Base-by-base conservation (phyloP, 2,888 invertebrate genomes). In the Argyra leucocephala region DNA sequence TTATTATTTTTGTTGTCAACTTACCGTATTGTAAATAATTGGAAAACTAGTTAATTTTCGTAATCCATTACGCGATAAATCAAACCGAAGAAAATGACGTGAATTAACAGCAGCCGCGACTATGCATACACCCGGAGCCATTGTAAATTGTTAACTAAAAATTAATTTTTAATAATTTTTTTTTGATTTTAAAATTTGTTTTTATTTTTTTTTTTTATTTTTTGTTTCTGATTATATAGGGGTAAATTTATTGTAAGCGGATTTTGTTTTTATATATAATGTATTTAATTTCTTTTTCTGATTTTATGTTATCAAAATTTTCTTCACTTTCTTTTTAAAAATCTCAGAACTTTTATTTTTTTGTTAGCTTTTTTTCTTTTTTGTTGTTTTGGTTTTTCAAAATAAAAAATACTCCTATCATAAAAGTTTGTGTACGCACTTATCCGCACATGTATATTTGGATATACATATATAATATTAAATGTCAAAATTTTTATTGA, bases 41-140 rank as follows among this genome's bases (percentile, higher is more conserved):
- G 48, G 15, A 48, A 15, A 48, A 48, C 48, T 48, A 10, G 37
- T 37, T 10, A 48, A 48, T 48, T 48, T 48, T 48, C 48, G 48
- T 48, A 48, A 48, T 48, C 48, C 48, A 48, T n/a, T 48, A 48
- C 48, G 15, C 48, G 48, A 48, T 15, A 15, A 48, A 48, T 48
- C 48, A 48, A 18, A 48, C 4, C 48, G 48, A 48, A 48, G 15
- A n/a, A 48, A 48, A 48, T 48, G 48, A 48, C 48, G 48, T 18
- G 48, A 48, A 48, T 48, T 48, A 48, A 48, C 18, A 5, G 48
- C 48, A 18, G 48, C 48, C 48, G 48, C 48, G 48, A 48, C 48
- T 48, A 48, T 48, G n/a, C 48, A 48, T 48, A 48, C 48, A 18
- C 48, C 48, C 48, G 48, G 48, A 48, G 48, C 48, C 48, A 48